A percentile compares a stretch with the other conserved stretches of the same genome.
phyloP scores from a whole-genome alignment of 1,140 invertebrate species.

The Hyles euphorbiae region DNA sequence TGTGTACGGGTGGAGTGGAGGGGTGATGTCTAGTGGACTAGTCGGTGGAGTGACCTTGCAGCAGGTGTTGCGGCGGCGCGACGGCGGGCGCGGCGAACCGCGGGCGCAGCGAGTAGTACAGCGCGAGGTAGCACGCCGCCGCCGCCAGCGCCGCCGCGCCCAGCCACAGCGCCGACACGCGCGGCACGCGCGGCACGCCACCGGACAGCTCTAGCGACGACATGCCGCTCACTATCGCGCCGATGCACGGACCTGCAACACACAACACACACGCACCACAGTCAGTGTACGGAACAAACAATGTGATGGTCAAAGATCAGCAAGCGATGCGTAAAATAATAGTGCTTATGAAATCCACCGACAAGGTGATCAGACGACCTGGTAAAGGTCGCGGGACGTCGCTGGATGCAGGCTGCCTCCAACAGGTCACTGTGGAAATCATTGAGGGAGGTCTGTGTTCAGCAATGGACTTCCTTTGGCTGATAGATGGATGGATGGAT shows the following conservation, averaged over 20 bases:
- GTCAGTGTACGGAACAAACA: too few relatives aligned
- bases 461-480: too few relatives aligned
- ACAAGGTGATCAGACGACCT: too few relatives aligned
- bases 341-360: too few relatives aligned
- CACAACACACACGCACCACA: background rate
- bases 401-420: too few relatives aligned
- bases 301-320: too few relatives aligned
- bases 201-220: constrained; percentile 61
- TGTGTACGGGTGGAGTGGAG: too few relatives aligned
- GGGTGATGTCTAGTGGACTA: background rate
- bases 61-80: constrained; percentile 71
- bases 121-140: constrained; percentile 76
- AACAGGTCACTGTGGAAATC: too few relatives aligned
- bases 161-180: constrained; percentile 51
- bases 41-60: constrained; percentile 47
- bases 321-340: too few relatives aligned
- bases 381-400: too few relatives aligned
- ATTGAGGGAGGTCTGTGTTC: too few relatives aligned
- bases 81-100: constrained; percentile 79
- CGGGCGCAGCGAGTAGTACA: constrained; percentile 84
- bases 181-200: constrained; percentile 72
- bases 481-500: too few relatives aligned
- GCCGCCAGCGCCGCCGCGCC: constrained; percentile 78
- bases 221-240: constrained; percentile 78
- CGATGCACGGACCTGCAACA: constrained; percentile 78